Conservation (phyloP, 2,797 vertebrate genomes). For the Dendrocincla fuliginosa region DNA sequence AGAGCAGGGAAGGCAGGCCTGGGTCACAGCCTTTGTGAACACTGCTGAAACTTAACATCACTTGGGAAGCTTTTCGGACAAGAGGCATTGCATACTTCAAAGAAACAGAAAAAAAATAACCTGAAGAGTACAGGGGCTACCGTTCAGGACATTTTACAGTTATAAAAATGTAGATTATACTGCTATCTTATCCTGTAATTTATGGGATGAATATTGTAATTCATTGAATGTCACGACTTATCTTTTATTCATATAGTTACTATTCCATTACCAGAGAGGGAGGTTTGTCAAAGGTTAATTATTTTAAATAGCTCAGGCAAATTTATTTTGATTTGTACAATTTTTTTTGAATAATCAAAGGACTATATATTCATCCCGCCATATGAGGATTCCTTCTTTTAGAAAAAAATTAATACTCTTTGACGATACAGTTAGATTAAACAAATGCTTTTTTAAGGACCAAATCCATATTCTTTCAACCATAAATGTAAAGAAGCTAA, state of each 20-base stretch:
- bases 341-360: slow-evolving; percentile 79
- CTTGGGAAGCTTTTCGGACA: background rate
- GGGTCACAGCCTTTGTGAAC: background rate
- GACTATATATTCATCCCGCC: slow-evolving; percentile 71
- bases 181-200: slow-evolving; percentile 74
- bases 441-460: slow-evolving; percentile 44
- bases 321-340: slow-evolving; percentile 82
- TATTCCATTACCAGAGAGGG: slow-evolving; percentile 77
- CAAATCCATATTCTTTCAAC: slow-evolving; percentile 44
- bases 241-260: slow-evolving; percentile 85
- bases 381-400: slow-evolving; percentile 39
- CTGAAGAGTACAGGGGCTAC: slow-evolving; percentile 21
- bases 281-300: slow-evolving; percentile 84
- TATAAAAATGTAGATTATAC: slow-evolving; percentile 70
- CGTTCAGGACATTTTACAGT: slow-evolving; percentile 60
- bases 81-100: background rate
- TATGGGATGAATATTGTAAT: slow-evolving; percentile 78
- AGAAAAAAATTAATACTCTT: slow-evolving; percentile 1
- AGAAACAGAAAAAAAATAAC: slow-evolving; percentile 26
- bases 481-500: background rate
- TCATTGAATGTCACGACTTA: slow-evolving; percentile 80
- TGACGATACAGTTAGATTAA: slow-evolving; percentile 65
- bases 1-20: background rate
- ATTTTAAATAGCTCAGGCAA: slow-evolving; percentile 82
- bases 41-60: background rate